Evolutionary conservation across 2,888 invertebrate genomes (phyloP).

Genomic region (Cheilosia urbana): DNA sequence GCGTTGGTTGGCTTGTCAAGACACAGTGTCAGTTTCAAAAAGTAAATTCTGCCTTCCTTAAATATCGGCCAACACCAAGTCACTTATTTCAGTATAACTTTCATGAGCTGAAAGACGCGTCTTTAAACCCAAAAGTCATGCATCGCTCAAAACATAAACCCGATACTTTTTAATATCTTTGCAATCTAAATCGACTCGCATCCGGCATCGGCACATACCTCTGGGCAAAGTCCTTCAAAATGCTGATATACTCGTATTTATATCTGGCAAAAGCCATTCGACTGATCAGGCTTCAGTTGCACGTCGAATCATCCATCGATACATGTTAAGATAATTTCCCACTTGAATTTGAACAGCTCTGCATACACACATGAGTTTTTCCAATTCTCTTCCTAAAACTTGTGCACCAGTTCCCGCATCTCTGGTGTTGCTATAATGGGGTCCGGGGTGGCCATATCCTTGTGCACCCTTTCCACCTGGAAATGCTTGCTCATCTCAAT

Average conservation of each 20-base stretch:
- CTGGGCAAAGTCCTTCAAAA: slow-evolving; percentile 36
- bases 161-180: slow-evolving; percentile 3
- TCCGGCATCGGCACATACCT: not conserved
- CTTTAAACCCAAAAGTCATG: slow-evolving; percentile 1
- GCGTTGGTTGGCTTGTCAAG: too few species aligned
- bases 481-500: slow-evolving; percentile 61
- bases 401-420: slow-evolving; percentile 15
- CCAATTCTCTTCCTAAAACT: slow-evolving; percentile 21
- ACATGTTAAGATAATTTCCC: slow-evolving; percentile 70
- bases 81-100: not conserved
- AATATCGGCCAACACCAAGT: too few species aligned
- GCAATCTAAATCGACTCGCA: not conserved
- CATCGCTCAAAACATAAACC: not conserved
- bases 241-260: slow-evolving; percentile 8
- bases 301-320: slow-evolving; percentile 57
- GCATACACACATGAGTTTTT: not conserved
- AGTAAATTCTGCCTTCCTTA: not conserved
- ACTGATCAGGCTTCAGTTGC: slow-evolving; percentile 33
- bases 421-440: not conserved
- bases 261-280: slow-evolving; percentile 5
- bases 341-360: slow-evolving; percentile 55
- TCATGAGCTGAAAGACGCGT: not conserved
- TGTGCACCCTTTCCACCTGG: slow-evolving; percentile 37
- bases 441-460: not conserved
- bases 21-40: too few species aligned